Evolutionary conservation across 2,113 vertebrate species (phyloP).

Genomic region (Podarcis cretensis): DNA sequence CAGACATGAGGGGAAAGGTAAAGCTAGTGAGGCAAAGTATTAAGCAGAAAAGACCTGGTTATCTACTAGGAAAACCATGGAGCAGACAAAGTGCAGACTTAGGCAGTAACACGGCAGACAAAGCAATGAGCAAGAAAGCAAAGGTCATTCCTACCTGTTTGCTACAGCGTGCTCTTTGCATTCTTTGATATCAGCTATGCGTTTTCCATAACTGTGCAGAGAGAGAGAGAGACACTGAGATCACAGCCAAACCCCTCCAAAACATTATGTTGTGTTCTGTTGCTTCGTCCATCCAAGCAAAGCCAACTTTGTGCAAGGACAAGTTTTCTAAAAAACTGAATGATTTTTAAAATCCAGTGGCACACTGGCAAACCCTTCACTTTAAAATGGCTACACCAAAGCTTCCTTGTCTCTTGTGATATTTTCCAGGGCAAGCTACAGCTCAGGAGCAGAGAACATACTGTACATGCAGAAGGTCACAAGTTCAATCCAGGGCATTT

Average conservation of each 20-base stretch:
- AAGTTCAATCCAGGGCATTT: background rate
- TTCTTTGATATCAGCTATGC: constrained; percentile 89
- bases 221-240: background rate
- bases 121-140: background rate
- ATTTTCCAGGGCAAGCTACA: no score
- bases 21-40: background rate
- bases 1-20: background rate
- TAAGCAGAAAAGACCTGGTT: background rate
- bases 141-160: constrained; percentile 78
- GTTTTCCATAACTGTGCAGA: constrained; percentile 82
- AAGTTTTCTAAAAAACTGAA: background rate
- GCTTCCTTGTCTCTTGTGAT: background rate
- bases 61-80: background rate
- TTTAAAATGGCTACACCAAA: no score
- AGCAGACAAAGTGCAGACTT: background rate
- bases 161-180: constrained; percentile 82
- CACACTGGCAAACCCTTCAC: background rate
- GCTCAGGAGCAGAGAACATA: no score
- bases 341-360: background rate
- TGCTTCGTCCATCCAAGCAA: background rate
- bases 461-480: background rate
- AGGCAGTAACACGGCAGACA: background rate
- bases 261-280: background rate
- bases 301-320: background rate
- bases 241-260: background rate